A percentile compares a stretch with the other conserved stretches of the same genome.
Evolutionary conservation across 2,888 invertebrate genomes (phyloP).

Genomic region (Melieria picta): DNA sequence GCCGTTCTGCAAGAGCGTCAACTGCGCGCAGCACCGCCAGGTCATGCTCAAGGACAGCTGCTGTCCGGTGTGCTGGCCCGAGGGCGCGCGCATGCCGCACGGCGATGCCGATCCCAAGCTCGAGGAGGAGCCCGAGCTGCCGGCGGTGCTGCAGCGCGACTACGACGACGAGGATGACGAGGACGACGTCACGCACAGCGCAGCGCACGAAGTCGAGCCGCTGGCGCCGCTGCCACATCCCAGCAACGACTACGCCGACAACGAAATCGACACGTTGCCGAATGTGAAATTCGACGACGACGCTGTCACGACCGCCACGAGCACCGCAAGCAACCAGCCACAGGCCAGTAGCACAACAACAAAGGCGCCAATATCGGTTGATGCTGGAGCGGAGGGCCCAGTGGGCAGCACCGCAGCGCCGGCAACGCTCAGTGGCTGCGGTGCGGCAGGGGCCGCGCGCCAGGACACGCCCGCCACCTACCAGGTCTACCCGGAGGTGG

Average conservation of each 20-base stretch:
- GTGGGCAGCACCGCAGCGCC: constrained; percentile 31
- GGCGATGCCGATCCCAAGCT: constrained; percentile 33
- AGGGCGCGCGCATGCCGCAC: constrained; percentile 55
- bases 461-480: constrained; percentile 46
- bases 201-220: background rate
- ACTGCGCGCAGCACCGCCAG: constrained; percentile 57
- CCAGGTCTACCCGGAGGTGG: constrained; percentile 53
- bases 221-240: constrained; percentile 8
- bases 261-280: constrained; percentile 32
- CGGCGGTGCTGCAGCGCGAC: constrained; percentile 21
- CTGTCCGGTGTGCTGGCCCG: constrained; percentile 64
- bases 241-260: constrained; percentile 30
- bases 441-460: constrained; percentile 13
- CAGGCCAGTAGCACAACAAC: constrained; percentile 4
- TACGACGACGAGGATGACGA: constrained; percentile 40
- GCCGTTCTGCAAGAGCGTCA: constrained; percentile 57
- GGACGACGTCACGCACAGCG: background rate
- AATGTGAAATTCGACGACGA: constrained; percentile 24
- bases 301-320: background rate
- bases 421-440: constrained; percentile 22
- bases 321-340: constrained; percentile 2
- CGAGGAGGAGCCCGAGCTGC: constrained; percentile 4
- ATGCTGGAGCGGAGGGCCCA: background rate
- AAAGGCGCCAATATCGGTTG: background rate
- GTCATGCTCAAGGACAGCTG: constrained; percentile 57